Conservation (phyloP, 1,140 invertebrate species). For the Notospermus geniculatus region DNA sequence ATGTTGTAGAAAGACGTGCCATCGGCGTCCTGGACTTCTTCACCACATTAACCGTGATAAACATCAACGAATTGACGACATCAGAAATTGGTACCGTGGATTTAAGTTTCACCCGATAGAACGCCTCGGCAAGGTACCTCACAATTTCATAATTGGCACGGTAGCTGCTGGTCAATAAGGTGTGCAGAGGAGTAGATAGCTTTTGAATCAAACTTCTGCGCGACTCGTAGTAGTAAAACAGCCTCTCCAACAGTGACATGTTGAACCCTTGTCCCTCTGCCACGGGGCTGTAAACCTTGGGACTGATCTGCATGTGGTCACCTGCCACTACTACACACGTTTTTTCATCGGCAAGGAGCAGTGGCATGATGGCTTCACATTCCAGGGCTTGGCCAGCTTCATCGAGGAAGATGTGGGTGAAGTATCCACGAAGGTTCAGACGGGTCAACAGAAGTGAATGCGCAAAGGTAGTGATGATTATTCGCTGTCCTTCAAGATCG, state of each 20-base stretch:
- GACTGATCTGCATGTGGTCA: constrained; percentile 47
- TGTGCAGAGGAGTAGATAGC: constrained; percentile 4
- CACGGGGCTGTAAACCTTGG: constrained; percentile 41
- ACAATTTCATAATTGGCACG: constrained; percentile 80
- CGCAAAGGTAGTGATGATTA: constrained; percentile 78
- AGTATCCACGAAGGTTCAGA: constrained; percentile 30
- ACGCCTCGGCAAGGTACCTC: constrained; percentile 73
- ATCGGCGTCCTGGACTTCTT: constrained; percentile 70
- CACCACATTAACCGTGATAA: constrained; percentile 75
- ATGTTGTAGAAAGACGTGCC: constrained; percentile 83
- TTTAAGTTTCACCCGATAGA: constrained; percentile 66
- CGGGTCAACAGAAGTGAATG: constrained; percentile 61
- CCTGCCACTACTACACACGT: constrained; percentile 48
- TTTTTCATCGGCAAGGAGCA: constrained; percentile 40
- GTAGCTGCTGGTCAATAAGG: constrained; percentile 57
- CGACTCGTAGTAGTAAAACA: constrained; percentile 41
- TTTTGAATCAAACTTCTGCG: constrained; percentile 19
- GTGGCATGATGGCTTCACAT: constrained; percentile 42
- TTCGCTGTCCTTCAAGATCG: constrained; percentile 68
- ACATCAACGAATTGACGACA: constrained; percentile 65
- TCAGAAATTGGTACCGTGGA: constrained; percentile 19
- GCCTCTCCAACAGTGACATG: constrained; percentile 42
- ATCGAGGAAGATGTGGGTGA: constrained; percentile 49
- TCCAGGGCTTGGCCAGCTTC: constrained; percentile 48
- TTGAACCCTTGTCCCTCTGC: constrained; percentile 41